These are phyloP conservation scores for Crossocerus cetratus DNA, from an alignment of 2,888 invertebrate genomes.

Conservation along the genomic window DNA sequence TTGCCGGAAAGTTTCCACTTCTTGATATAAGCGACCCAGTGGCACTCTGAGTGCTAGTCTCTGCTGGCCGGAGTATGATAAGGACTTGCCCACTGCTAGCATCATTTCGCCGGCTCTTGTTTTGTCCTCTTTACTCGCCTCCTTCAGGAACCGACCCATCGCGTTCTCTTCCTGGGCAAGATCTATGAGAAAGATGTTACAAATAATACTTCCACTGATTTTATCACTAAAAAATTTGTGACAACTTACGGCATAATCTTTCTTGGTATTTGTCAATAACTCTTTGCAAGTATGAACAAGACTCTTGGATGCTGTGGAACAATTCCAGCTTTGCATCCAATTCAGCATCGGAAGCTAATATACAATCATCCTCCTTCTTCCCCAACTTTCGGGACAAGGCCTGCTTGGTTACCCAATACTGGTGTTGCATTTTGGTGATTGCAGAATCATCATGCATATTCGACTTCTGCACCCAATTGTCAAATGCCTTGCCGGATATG, in stretches of 20 bases:
- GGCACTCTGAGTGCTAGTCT: constrained; percentile 92
- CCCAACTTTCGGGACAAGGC: constrained; percentile 94
- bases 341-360: constrained; percentile 97
- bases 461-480: constrained; percentile 78
- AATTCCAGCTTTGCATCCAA: constrained; percentile 97
- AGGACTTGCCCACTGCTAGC: constrained; percentile 89
- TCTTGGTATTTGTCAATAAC: constrained; percentile 96
- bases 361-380: constrained; percentile 97
- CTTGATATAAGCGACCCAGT: constrained; percentile 92
- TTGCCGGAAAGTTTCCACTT: constrained; percentile 97
- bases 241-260: constrained; percentile 85
- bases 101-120: constrained; percentile 92
- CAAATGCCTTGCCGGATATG: constrained; percentile 76
- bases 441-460: constrained; percentile 76
- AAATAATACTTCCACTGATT: not conserved
- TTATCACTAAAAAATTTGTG: not conserved
- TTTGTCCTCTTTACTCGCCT: constrained; percentile 92
- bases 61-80: constrained; percentile 94
- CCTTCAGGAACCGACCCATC: constrained; percentile 95
- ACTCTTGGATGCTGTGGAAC: constrained; percentile 94
- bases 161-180: constrained; percentile 97
- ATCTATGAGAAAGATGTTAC: constrained; percentile 75
- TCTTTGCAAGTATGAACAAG: constrained; percentile 90
- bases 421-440: constrained; percentile 89
- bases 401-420: constrained; percentile 99